Percentiles rank a stretch among this genome's conserved stretches.
phyloP scores from a whole-genome alignment of 2,113 vertebrate species.

The Tenrec ecaudatus region DNA sequence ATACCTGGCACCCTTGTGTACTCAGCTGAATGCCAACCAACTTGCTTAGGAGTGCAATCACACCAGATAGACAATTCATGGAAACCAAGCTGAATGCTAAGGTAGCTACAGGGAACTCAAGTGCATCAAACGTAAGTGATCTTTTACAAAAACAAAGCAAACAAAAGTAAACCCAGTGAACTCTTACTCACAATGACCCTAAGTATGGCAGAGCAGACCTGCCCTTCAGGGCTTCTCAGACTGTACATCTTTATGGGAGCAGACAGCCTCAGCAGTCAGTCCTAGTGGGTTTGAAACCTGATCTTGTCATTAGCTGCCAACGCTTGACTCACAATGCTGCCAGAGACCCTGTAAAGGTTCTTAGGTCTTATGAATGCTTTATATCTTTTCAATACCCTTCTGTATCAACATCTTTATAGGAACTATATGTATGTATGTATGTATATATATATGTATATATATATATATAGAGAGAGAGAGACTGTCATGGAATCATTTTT shows the following conservation, averaged over 20 bases:
- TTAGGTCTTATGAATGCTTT: conserved; percentile 33
- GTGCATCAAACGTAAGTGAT: neutral
- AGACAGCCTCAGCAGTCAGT: too few relatives aligned
- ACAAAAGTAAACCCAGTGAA: too few relatives aligned
- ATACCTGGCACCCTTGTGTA: neutral
- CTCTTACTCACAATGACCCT: too few relatives aligned
- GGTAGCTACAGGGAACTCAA: conserved; percentile 53
- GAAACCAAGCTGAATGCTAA: conserved; percentile 59
- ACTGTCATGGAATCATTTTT: neutral
- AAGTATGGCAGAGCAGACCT: too few relatives aligned
- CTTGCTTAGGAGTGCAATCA: conserved; percentile 14
- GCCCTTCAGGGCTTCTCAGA: too few relatives aligned
- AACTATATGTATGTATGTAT: neutral
- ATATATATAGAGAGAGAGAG: conserved; percentile 58
- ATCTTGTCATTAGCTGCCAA: too few relatives aligned
- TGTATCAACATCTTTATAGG: too few relatives aligned
- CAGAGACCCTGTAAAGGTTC: too few relatives aligned
- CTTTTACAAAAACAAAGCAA: too few relatives aligned
- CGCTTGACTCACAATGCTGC: too few relatives aligned
- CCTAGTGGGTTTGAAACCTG: too few relatives aligned
- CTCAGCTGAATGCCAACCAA: conserved; percentile 34
- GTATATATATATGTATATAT: conserved; percentile 45
- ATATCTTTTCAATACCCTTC: neutral
- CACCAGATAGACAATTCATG: conserved; percentile 44
- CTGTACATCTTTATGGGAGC: too few relatives aligned